phyloP scores from a whole-genome alignment of 2,113 vertebrate species.

The Arvicanthis niloticus region DNA sequence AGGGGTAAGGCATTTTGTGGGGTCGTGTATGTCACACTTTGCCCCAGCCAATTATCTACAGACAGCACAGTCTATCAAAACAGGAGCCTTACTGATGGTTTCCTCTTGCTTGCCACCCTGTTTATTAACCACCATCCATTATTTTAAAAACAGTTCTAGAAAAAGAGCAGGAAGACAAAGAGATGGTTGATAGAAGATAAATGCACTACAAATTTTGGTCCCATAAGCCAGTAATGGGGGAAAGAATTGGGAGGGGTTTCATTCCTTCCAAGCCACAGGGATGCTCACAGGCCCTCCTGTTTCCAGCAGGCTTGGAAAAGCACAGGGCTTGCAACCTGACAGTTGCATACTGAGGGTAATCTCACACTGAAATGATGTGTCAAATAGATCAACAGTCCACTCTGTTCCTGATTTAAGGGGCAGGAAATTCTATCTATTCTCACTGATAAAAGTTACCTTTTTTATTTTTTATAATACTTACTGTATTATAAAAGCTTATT shows the following conservation, averaged over 20 bases:
- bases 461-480: too few relatives aligned
- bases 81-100: not conserved
- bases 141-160: slow-evolving; percentile 67
- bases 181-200: slow-evolving; percentile 8
- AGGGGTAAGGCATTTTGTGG: slow-evolving; percentile 23
- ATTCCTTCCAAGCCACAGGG: not conserved
- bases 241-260: not conserved
- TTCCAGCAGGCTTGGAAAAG: not conserved
- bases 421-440: not conserved
- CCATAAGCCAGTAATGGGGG: not conserved
- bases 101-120: slow-evolving; percentile 39
- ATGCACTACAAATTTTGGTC: not conserved
- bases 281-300: not conserved
- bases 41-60: slow-evolving; percentile 56
- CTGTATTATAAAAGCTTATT: not conserved
- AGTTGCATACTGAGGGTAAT: not conserved
- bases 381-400: not conserved
- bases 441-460: not conserved
- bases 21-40: not conserved
- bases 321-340: not conserved
- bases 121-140: slow-evolving; percentile 70
- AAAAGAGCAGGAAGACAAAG: slow-evolving; percentile 53
- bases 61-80: slow-evolving; percentile 65
- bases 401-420: not conserved
- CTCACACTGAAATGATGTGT: not conserved